Evolutionary conservation across 2,113 vertebrate species (phyloP), one percentile per base, ranked within the genome.

Genomic region (Nothoprocta perdicaria): DNA sequence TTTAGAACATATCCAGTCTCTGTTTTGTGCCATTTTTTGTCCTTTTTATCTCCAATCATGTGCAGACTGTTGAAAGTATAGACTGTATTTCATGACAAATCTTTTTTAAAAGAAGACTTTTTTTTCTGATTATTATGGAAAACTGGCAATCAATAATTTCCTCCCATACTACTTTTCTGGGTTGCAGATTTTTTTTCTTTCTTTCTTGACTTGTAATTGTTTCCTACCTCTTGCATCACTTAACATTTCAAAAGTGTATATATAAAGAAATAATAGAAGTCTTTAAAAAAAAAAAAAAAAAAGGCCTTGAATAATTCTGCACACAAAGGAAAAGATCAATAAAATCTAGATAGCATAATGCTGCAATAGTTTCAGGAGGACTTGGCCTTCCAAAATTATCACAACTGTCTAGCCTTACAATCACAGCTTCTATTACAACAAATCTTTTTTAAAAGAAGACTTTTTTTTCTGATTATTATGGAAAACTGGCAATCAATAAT

Each of bases 221-320:
- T 85, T 67, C 17, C 13, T 31, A 81, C 18, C 52, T 62, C 73
- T 4, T 1, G 31, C 33, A 65, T 62, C 12, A 26, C 7, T 35
- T 33, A 57, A 35, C n/a, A 33, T 5, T 52, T 77, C 14, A 33
- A 68, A 68, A 89, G 85, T 46, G 15, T 1, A 15, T 61, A 48
- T 48, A 48, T 78, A 75, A 12, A 9, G 61, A 80, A n/a, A 2
- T 21, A 31, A 4, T 40, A 18, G 24, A 46, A 63, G 26, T 29
- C 53, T 55, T 55, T 16, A 55, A 55, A 55, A 53, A 48, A 48
- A n/a, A n/a, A 48, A 18, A 48, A 48, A 22, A 48, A 46, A 84
- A 89, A 91, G 92, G 16, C 35, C 84, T 72, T 89, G 26, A 96
- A 95, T 91, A 92, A 95, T 94, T 97, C 91, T 62, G 95, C 84